A percentile compares a stretch with the other conserved stretches of the same genome.
Conservation (phyloP, 2,797 vertebrate species). For the Todus mexicanus region DNA sequence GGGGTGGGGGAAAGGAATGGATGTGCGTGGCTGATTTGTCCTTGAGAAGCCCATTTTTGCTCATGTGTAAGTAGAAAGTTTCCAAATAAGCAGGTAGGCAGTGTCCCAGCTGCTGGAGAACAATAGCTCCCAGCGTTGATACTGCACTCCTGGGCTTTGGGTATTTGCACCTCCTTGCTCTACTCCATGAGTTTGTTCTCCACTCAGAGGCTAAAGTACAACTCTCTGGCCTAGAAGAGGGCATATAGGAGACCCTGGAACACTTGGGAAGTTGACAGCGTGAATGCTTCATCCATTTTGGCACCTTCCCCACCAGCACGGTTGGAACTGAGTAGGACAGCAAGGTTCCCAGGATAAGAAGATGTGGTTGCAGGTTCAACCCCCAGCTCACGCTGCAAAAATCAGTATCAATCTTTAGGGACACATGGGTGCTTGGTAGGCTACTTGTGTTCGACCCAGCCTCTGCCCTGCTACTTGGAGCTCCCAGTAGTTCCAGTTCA, state of each 20-base stretch:
- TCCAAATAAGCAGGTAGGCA: not conserved
- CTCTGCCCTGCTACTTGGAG: not conserved
- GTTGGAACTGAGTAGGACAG: not conserved
- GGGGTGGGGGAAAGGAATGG: too few relatives aligned
- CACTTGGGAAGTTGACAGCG: not conserved
- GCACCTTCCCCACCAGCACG: not conserved
- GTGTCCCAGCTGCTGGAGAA: not conserved
- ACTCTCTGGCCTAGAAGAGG: not conserved
- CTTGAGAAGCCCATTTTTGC: not conserved
- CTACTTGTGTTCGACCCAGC: rapidly evolving
- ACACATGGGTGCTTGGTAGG: not conserved
- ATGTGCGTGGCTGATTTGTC: not conserved
- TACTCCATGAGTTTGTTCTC: not conserved
- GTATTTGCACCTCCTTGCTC: not conserved
- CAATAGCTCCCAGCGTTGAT: too few relatives aligned
- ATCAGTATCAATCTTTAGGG: not conserved
- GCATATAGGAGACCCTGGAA: not conserved
- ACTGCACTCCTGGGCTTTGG: not conserved
- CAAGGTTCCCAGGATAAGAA: not conserved
- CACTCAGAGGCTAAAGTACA: not conserved
- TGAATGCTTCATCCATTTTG: not conserved
- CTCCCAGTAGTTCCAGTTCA: not conserved
- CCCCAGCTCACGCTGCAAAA: not conserved
- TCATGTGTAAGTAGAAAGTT: not conserved
- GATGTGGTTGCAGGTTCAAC: not conserved